Evolutionary conservation across 2,113 vertebrate species (phyloP), one percentile per base, ranked within the genome.

Genomic region (Hyaena hyaena): DNA sequence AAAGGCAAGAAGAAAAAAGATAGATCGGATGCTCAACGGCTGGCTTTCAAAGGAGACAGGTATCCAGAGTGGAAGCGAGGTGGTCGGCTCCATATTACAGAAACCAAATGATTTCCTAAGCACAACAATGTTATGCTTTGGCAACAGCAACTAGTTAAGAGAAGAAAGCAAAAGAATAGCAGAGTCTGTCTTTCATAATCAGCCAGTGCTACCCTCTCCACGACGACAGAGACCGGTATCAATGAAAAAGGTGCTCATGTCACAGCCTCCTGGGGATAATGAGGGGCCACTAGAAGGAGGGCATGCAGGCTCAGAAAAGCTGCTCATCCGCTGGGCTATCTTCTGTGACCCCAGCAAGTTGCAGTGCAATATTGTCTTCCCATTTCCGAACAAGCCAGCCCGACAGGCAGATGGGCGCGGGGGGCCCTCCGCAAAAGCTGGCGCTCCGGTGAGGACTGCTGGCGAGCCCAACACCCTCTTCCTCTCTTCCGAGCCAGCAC

Each of bases 21-120:
- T 69, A 92, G 71, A 96, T 31, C 53, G 93, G 93, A 95, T 90
- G 65, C 3, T 88, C 96, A 79, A 88, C 45, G 92, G 77, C 35
- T 69, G 80, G 77, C 81, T 7, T 81, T 68, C 73, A 90, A 94
- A 95, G 68, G 26, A 88, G 88, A 90, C 58, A 84, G 86, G 66
- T 23, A 92, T 4, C 35, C 63, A 69, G 95, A 53, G 95, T 82
- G 85, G 83, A 83, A 19, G 17, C 1, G 1, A 53, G 77, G 9
- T 31, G 26, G 24, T 10, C 33, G 85, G 74, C 15, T 53, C 69
- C 26, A 26, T 1, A 2, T 53, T 77, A 79, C 53, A 69, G 65
- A 84, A 86, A 88, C 61, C 26, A 33, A 86, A 88, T 63, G 10
- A 88, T 71, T 87, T 95, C 80, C 43, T 55, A 91, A 80, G 82